These are phyloP conservation scores for Drosophila leonis DNA, from an alignment of 2,888 invertebrate species.

Conservation along the genomic window DNA sequence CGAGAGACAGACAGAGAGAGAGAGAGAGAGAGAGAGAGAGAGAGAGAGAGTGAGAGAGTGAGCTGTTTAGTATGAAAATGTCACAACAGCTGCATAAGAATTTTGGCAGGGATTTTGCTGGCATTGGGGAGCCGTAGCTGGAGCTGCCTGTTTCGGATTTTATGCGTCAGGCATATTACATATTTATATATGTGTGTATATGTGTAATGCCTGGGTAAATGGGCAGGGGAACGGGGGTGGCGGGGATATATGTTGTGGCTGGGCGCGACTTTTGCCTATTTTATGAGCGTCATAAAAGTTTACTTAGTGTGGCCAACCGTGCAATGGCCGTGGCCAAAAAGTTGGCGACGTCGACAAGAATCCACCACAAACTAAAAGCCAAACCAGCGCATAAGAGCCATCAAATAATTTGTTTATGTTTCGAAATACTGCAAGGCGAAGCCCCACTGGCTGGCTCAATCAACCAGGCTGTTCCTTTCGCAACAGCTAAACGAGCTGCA, in stretches of 20 bases:
- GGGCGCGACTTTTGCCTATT: conserved; percentile 73
- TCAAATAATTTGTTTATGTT: conserved; percentile 81
- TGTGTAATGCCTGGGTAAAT: background rate
- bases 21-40: background rate
- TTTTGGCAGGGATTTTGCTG: conserved; percentile 62
- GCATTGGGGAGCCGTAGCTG: conserved; percentile 28
- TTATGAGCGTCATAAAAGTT: conserved; percentile 76
- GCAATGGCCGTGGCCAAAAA: conserved; percentile 50
- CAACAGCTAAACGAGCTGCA: conserved; percentile 23
- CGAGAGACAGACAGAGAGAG: background rate
- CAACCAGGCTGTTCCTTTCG: conserved; percentile 10
- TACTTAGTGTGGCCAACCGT: conserved; percentile 71
- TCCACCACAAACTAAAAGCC: conserved; percentile 41
- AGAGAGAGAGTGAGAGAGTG: background rate
- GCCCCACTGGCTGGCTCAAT: background rate
- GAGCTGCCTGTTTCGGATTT: conserved; percentile 52
- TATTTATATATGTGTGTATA: conserved; percentile 47
- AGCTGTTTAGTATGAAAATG: conserved; percentile 79
- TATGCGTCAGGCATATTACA: conserved; percentile 66
- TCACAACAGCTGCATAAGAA: conserved; percentile 77
- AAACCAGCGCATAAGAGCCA: conserved; percentile 57
- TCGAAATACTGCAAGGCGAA: conserved; percentile 49
- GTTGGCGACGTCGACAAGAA: conserved; percentile 14
- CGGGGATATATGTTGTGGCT: conserved; percentile 16
- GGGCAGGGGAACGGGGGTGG: background rate